Evolutionary conservation across 2,113 vertebrate genomes (phyloP).

Genomic region (human): DNA sequence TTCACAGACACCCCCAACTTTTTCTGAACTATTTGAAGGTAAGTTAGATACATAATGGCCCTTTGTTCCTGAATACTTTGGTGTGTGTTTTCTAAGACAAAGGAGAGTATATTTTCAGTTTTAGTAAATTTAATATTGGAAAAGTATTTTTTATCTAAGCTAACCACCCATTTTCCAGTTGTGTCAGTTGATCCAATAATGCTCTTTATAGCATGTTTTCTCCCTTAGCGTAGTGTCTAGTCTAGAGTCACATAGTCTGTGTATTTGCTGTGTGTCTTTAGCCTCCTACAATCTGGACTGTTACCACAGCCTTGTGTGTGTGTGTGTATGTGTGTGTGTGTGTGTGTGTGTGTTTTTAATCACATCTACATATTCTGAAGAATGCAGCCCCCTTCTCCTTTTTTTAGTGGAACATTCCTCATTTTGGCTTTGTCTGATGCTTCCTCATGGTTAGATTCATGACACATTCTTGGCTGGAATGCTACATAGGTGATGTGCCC

Average conservation of each 20-base stretch:
- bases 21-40: not conserved
- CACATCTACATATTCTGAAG: not conserved
- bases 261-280: not conserved
- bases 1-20: not conserved
- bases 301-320: not conserved
- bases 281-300: not conserved
- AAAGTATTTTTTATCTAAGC: not conserved
- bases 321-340: too few species aligned
- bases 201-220: not conserved
- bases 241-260: not conserved
- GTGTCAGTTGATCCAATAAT: not conserved
- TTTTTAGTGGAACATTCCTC: not conserved
- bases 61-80: not conserved
- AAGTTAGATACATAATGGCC: not conserved
- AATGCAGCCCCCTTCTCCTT: rapidly evolving
- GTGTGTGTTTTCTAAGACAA: not conserved
- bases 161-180: not conserved
- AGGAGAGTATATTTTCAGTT: not conserved
- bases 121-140: not conserved
- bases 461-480: not conserved
- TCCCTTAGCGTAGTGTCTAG: not conserved
- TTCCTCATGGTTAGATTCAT: not conserved
- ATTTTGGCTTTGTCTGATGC: not conserved
- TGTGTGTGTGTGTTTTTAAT: not conserved
- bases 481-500: not conserved